A percentile compares a stretch with the other conserved stretches of the same genome.
These are phyloP conservation scores for Rattus rattus DNA, from an alignment of 2,113 vertebrate species.

Conservation along the genomic window DNA sequence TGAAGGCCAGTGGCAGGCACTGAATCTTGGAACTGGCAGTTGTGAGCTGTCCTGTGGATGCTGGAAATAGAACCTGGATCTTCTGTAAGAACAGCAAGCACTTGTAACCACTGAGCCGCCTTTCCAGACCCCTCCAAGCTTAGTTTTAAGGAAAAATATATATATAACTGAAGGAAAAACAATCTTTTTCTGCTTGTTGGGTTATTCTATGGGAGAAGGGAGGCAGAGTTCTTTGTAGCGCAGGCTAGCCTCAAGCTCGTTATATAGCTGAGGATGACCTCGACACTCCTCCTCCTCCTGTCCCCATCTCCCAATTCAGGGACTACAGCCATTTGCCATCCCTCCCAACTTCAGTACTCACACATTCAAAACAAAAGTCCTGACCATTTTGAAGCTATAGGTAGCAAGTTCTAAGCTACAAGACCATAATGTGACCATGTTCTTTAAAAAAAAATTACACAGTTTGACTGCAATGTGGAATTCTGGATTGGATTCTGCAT, in stretches of 20 bases:
- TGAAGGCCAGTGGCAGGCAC: background rate
- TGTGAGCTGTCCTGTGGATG: background rate
- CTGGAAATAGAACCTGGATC: background rate
- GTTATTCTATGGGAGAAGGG: background rate
- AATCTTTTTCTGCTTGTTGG: background rate
- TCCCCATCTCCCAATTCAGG: background rate
- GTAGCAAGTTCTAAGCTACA: background rate
- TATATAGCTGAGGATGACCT: background rate
- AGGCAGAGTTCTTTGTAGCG: background rate
- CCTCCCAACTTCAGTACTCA: background rate
- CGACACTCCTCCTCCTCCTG: background rate
- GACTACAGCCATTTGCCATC: background rate
- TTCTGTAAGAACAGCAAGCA: background rate
- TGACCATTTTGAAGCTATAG: background rate
- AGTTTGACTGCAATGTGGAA: conserved; percentile 44
- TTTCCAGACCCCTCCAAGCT: background rate
- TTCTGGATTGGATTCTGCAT: background rate
- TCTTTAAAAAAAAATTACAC: background rate
- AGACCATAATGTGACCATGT: background rate
- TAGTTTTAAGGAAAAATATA: conserved; percentile 53
- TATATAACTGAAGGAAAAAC: conserved; percentile 36
- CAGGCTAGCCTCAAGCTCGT: background rate
- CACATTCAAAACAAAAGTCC: conserved; percentile 46
- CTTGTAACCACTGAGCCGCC: background rate
- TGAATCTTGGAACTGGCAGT: background rate